Evolutionary conservation across 2,888 invertebrate genomes (phyloP).

Genomic region (Philopedon plagiatum): DNA sequence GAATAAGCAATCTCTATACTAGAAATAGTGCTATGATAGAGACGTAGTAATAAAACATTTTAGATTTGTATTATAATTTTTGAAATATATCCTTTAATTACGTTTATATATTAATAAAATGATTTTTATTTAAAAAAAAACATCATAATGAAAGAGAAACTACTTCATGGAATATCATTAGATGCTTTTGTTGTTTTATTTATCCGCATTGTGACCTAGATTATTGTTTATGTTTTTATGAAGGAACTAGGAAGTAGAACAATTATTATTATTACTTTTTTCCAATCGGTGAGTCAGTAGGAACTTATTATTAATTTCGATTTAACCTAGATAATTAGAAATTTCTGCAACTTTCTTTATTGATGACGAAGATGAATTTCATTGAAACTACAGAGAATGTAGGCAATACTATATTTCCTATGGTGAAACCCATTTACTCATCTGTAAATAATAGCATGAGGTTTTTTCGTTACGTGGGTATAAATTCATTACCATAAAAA

Average conservation of each 20-base stretch:
- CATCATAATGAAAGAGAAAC: conserved; percentile 9
- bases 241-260: conserved; percentile 24
- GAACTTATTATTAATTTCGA: conserved; percentile 4
- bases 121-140: background rate
- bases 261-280: background rate
- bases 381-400: too few species aligned
- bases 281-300: conserved; percentile 13
- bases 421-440: too few species aligned
- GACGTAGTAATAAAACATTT: too few species aligned
- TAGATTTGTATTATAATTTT: too few species aligned
- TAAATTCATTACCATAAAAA: too few species aligned
- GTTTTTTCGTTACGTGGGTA: too few species aligned
- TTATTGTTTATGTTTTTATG: conserved; percentile 18
- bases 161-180: background rate
- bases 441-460: too few species aligned
- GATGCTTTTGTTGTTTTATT: conserved; percentile 5
- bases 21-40: too few species aligned
- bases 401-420: too few species aligned
- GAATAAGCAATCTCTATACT: too few species aligned
- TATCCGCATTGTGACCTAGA: conserved; percentile 15
- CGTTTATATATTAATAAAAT: background rate
- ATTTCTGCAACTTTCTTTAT: conserved; percentile 7
- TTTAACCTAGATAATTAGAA: conserved; percentile 4
- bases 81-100: background rate
- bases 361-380: background rate